phyloP scores from a whole-genome alignment of 2,113 vertebrate species.

The Pterocles orientalis region DNA sequence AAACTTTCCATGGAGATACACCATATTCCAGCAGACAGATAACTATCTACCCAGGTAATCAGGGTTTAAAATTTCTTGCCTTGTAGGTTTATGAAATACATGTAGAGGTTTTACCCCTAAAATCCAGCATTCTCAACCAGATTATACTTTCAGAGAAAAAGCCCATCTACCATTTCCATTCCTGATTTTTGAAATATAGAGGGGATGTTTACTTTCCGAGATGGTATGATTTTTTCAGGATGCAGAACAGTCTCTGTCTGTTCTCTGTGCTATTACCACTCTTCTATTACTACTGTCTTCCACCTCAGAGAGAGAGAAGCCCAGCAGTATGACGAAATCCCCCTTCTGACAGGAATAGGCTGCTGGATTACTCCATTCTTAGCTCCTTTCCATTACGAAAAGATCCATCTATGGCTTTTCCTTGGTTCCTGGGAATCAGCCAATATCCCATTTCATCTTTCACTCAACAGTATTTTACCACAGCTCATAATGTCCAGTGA shows the following conservation, averaged over 20 bases:
- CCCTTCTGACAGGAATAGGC: neutral
- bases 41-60: neutral
- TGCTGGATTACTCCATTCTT: neutral
- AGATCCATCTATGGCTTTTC: slow-evolving; percentile 12
- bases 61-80: neutral
- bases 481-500: neutral
- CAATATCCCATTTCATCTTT: neutral
- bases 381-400: neutral
- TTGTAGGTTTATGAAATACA: neutral
- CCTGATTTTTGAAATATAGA: neutral
- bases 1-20: neutral
- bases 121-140: neutral
- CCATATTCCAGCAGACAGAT: neutral
- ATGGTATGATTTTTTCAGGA: neutral
- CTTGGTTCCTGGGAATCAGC: neutral
- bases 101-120: neutral
- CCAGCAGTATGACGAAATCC: neutral
- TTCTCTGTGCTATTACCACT: neutral
- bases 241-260: neutral
- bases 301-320: neutral
- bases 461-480: neutral
- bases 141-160: neutral
- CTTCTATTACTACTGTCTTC: neutral
- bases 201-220: neutral
- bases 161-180: neutral